Evolutionary conservation across 2,113 vertebrate genomes (phyloP).

Genomic region (Rhadina sibilatrix): DNA sequence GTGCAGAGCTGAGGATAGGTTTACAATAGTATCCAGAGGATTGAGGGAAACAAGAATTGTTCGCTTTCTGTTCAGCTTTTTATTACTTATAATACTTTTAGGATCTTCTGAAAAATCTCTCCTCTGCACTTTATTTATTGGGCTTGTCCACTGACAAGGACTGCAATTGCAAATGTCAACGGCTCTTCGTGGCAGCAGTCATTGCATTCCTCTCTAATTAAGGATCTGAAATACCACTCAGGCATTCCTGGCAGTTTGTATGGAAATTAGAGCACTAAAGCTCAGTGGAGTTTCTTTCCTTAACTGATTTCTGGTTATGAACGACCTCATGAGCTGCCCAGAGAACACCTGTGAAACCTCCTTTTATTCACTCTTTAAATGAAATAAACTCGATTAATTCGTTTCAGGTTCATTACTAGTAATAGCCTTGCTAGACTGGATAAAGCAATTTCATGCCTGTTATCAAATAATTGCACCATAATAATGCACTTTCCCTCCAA

Average conservation of each 20-base stretch:
- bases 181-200: neutral
- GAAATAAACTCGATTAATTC: neutral
- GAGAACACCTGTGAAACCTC: neutral
- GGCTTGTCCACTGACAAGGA: neutral
- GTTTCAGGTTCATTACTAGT: neutral
- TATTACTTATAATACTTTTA: neutral
- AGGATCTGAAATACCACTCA: neutral
- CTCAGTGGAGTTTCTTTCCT: neutral
- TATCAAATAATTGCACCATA: neutral
- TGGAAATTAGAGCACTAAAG: neutral
- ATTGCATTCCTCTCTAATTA: neutral
- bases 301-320: neutral
- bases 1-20: neutral
- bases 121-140: neutral
- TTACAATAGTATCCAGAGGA: neutral
- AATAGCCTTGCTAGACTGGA: accelerated
- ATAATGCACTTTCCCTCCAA: accelerated
- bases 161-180: neutral
- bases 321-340: neutral
- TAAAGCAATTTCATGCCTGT: neutral
- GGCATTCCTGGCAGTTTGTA: neutral
- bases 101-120: neutral
- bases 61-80: accelerated
- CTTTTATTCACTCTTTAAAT: neutral
- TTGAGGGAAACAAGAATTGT: neutral